Evolutionary conservation across 2,888 invertebrate genomes (phyloP), one percentile per base, ranked within the genome.

Genomic region (Coleophora deauratella): DNA sequence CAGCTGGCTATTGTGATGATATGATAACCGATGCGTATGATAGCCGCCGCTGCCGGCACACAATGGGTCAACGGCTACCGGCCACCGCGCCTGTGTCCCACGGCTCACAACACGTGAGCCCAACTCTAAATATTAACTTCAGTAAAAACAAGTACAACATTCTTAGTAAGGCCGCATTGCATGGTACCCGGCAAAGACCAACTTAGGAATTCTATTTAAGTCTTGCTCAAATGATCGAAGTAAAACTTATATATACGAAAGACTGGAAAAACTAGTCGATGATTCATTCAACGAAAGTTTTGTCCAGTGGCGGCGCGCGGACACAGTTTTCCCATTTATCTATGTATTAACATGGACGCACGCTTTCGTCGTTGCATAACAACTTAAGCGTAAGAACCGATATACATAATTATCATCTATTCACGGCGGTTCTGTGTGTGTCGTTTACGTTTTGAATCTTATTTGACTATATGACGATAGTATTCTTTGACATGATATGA

Each of bases 201-300:
- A 21, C 21, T 34, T 39, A 35, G 30, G 30, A 35, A 30, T 35
- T 35, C 33, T 27, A 14, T 28, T 28, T 13, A 28, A 33, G 31
- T 31, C 9, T 31, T 37, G 12, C 9, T 38, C n/a, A 7, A 31
- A 31, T 31, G 35, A 21, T 12, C 21, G 15, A n/a, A 35, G 33
- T 27, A 34, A 33, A 11, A 42, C 37, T n/a, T n/a, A n/a, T n/a
- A n/a, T n/a, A 33, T 37, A 33, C 33, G 27, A 38, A 36, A 37
- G 38, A 34, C 41, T 35, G 30, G 43, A 46, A 44, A 46, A 44
- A 44, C 42, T 44, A 15, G 47, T 47, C 42, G 35, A 31, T 45
- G 42, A 45, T 35, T 45, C 45, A 45, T 35, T 35, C 35, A 27
- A 36, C 32, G 42, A 42, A 45, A 45, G 45, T 45, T 42, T 31